Conservation (phyloP, 2,888 invertebrate genomes). For the Blera fallax region DNA sequence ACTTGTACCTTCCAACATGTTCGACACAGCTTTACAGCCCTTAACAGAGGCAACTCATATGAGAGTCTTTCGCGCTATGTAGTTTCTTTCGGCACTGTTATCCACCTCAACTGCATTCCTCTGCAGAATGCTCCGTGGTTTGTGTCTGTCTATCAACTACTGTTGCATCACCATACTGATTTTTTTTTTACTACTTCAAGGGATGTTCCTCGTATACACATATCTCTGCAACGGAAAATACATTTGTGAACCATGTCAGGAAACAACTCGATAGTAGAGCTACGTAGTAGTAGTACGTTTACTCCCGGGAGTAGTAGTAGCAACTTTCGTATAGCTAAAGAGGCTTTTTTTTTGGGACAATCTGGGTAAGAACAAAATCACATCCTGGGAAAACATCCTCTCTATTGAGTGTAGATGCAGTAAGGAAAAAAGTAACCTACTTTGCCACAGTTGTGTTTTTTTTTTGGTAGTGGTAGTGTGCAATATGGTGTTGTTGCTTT, state of each 20-base stretch:
- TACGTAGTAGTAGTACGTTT: slow-evolving; percentile 42
- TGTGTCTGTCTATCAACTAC: not conserved
- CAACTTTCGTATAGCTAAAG: not conserved
- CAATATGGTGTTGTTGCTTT: slow-evolving; percentile 39
- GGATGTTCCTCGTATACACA: slow-evolving; percentile 31
- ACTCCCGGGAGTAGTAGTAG: slow-evolving; percentile 61
- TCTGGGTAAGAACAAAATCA: slow-evolving; percentile 65
- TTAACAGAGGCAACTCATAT: slow-evolving; percentile 22
- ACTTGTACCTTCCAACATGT: slow-evolving; percentile 24
- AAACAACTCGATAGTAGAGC: slow-evolving; percentile 31
- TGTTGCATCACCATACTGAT: slow-evolving; percentile 42
- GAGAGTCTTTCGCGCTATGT: not conserved
- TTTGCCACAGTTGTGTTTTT: slow-evolving; percentile 36
- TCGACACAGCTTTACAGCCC: not conserved
- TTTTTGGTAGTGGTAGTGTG: slow-evolving; percentile 11
- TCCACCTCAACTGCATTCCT: slow-evolving; percentile 39
- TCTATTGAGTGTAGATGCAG: not conserved
- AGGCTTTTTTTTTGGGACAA: slow-evolving; percentile 23
- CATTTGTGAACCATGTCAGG: slow-evolving; percentile 59
- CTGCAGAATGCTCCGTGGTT: slow-evolving; percentile 31
- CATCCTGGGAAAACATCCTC: slow-evolving; percentile 34
- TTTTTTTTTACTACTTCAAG: slow-evolving; percentile 22
- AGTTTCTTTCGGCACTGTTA: not conserved
- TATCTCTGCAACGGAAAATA: slow-evolving; percentile 7
- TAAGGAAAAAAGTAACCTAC: slow-evolving; percentile 50